phyloP scores from a whole-genome alignment of 2,797 vertebrate species.

The Spizella passerina region DNA sequence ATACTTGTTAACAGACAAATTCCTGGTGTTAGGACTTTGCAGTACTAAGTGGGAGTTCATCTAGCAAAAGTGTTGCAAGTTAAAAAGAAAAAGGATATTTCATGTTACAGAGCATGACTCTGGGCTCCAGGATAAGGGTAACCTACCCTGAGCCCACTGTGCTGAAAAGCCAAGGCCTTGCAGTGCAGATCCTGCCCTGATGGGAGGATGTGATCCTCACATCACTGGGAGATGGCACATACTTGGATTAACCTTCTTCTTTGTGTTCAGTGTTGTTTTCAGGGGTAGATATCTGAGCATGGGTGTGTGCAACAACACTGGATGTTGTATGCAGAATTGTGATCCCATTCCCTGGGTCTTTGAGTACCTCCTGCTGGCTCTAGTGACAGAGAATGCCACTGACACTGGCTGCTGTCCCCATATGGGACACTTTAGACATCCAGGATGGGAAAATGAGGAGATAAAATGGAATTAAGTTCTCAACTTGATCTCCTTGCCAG shows the following conservation, averaged over 20 bases:
- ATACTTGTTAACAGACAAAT: not conserved
- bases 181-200: not conserved
- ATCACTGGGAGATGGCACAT: rapidly evolving
- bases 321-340: not conserved
- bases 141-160: not conserved
- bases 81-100: not conserved
- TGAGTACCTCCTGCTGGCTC: not conserved
- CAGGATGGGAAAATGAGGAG: not conserved
- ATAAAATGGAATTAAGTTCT: not conserved
- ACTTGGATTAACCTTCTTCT: not conserved
- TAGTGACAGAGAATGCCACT: not conserved
- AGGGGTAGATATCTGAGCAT: not conserved
- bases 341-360: not conserved
- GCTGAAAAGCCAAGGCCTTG: not conserved
- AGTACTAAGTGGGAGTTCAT: not conserved
- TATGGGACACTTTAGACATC: not conserved
- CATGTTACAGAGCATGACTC: not conserved
- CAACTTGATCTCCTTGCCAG: not conserved
- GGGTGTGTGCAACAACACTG: not conserved
- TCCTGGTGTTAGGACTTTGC: not conserved
- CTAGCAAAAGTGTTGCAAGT: not conserved
- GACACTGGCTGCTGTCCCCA: not conserved
- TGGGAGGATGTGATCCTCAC: no score
- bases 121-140: not conserved
- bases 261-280: not conserved